Base-by-base conservation (phyloP, 2,888 invertebrate species). In the Latrodectus elegans region DNA sequence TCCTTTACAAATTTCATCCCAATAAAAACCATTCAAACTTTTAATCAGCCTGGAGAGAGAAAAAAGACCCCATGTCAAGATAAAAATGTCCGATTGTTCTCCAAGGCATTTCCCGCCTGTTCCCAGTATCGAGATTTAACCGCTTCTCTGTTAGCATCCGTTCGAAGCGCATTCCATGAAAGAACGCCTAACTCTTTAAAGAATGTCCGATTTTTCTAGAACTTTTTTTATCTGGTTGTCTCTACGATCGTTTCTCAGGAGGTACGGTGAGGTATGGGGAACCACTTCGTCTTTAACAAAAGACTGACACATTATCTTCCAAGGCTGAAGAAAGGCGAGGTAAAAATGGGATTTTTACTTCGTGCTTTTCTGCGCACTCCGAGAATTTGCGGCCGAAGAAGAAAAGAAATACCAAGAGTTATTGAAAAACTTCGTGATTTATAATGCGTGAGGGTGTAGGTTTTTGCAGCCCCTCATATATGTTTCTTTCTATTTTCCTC, bases 371-470 rank as follows among this genome's bases (percentile, higher is more conserved):
- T 60, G 55, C 26, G 12, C 12, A 38, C 68, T 55, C 14, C 26
- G 65, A 38, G 67, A 68, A 67, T 49, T 75, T 55, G 38, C 8
- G 53, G 22, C 10, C n/a, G 64, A 38, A 11, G 49, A 26, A 74
- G 75, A 82, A 75, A 82, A 55, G 75, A 75, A 75, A 74, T 74
- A 67, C 82, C 70, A 68, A 60, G 70, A 75, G 82, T 82, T 82
- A 82, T 82, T 82, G 82, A 82, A 82, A 82, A 82, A 82, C 75
- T 82, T 60, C 70, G 82, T 82, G 82, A 82, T 82, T 82, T 82
- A 82, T 82, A 82, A 82, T 82, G 12, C 60, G 60, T 60, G 60
- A 60, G 60, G 12, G 60, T 60, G 60, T 60, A 60, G 60, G 60
- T 60, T 60, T 60, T 60, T 60, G 14, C 60, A 15, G 12, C n/a